Percentiles rank a stretch among this genome's conserved stretches.
These are phyloP conservation scores for Portevinia maculata DNA, from an alignment of 2,888 invertebrate genomes.

Conservation along the genomic window DNA sequence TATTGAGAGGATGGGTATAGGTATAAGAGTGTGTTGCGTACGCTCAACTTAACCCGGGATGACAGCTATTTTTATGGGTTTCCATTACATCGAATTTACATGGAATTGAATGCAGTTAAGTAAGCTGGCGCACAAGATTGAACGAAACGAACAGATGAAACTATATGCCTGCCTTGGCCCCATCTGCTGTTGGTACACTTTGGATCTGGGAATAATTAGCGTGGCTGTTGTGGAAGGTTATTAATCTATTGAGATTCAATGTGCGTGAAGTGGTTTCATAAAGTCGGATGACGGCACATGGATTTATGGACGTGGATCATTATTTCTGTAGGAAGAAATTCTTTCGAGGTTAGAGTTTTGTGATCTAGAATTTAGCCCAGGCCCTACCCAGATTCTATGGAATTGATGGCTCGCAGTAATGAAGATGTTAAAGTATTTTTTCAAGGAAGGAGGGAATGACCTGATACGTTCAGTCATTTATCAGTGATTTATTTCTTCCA, in stretches of 20 bases:
- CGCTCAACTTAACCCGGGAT: conserved; percentile 25
- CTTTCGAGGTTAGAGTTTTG: conserved; percentile 12
- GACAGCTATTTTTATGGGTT: conserved; percentile 73
- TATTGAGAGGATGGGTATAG: conserved; percentile 62
- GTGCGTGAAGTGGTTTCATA: conserved; percentile 54
- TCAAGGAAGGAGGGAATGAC: too few relatives aligned
- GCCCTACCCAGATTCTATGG: conserved; percentile 28
- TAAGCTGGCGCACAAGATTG: conserved; percentile 25
- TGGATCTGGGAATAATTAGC: conserved; percentile 69
- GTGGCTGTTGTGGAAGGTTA: conserved; percentile 63
- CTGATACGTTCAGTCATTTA: too few relatives aligned
- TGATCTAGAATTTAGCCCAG: conserved; percentile 12
- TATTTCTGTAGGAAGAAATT: conserved; percentile 19
- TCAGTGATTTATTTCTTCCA: too few relatives aligned
- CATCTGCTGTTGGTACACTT: conserved; percentile 24
- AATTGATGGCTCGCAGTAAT: background rate
- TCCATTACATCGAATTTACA: conserved; percentile 74
- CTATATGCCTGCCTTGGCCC: conserved; percentile 1
- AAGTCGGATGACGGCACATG: conserved; percentile 36
- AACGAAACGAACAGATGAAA: background rate
- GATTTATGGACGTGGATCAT: conserved; percentile 49
- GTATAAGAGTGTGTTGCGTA: background rate
- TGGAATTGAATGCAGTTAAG: conserved; percentile 73
- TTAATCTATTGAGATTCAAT: conserved; percentile 68
- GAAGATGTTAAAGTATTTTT: too few relatives aligned